Evolutionary conservation across 1,140 invertebrate species (phyloP).

Genomic region (Pseudachorutes palmiensis): DNA sequence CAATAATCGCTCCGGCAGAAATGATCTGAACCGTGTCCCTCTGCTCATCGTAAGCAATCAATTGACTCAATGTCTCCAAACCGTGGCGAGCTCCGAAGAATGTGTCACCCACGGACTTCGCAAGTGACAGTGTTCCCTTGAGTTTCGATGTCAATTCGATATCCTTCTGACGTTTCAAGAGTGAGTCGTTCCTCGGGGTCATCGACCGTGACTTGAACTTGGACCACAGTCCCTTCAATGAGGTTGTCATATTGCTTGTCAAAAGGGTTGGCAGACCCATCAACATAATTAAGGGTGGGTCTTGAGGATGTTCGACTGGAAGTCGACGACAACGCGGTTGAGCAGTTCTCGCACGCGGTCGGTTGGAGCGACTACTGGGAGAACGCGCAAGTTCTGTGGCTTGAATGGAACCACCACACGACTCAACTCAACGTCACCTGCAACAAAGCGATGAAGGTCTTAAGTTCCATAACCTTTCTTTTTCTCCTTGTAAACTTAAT

Average conservation of each 20-base stretch:
- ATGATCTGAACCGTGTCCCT: conserved; percentile 37
- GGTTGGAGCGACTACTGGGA: conserved; percentile 38
- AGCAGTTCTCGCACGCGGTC: conserved; percentile 37
- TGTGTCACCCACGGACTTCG: conserved; percentile 37
- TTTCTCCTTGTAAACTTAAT: no score
- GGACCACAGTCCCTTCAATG: conserved; percentile 38
- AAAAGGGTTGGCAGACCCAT: conserved; percentile 35
- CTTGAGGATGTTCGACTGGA: conserved; percentile 34
- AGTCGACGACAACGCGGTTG: conserved; percentile 36
- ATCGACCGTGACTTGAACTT: conserved; percentile 36
- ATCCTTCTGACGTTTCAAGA: conserved; percentile 37
- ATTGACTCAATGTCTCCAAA: conserved; percentile 41
- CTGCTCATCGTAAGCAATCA: conserved; percentile 39
- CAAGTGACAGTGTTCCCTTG: conserved; percentile 37
- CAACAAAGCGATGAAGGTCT: no score
- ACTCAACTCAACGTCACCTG: conserved; percentile 38
- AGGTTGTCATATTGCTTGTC: conserved; percentile 39
- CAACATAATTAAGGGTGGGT: conserved; percentile 37
- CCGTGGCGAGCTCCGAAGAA: conserved; percentile 42
- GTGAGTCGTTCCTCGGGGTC: conserved; percentile 37
- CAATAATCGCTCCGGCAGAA: conserved; percentile 37
- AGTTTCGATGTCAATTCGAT: conserved; percentile 38
- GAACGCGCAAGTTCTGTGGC: conserved; percentile 37
- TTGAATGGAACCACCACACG: conserved; percentile 39
- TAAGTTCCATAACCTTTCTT: no score